Evolutionary conservation across 1,140 invertebrate species (phyloP), one percentile per base, ranked within the genome.

Genomic region (Chironomus striatipennis): DNA sequence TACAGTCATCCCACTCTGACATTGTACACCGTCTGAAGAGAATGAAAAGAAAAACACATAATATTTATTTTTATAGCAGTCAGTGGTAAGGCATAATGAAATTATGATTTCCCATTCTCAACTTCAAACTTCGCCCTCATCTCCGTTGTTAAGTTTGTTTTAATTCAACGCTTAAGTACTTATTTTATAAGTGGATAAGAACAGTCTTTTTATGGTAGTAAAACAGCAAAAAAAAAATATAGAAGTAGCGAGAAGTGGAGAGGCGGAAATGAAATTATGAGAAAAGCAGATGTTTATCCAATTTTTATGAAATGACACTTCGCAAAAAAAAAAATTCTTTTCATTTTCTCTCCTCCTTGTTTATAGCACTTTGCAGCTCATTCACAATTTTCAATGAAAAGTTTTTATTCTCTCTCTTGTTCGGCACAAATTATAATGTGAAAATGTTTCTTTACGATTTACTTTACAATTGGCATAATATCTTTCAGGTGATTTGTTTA

Each of bases 211-310:
- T 9, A 70, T 20, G 17, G 17, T 20, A 6, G 65, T 18, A 9
- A 21, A 34, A 34, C 24, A 34, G 24, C 24, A 34, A 34, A 34
- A 34, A 34, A 34, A 34, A 34, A 34, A 34, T 34, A 34, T 2
- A 5, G 24, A 34, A 34, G 24, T 34, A 20, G 7, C 5, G 20
- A 70, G 20, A 70, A 70, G 65, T 70, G 65, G 7, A 70, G 65
- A 18, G 17, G 65, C 47, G 65, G 17, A 70, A 70, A 70, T 70
- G 18, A 70, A 21, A 70, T 70, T 70, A 70, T 70, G 20, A 20
- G 65, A 21, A 8, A 70, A n/a, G 47, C 65, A 70, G 65, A 70
- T 70, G 65, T 70, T 70, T 70, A 70, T 70, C 65, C 65, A 70
- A 70, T 70, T 70, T 70, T 57, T 57, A 18, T 18, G n/a, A 57